These are phyloP conservation scores for Antrozous pallidus DNA, from an alignment of 2,797 vertebrate species.

Conservation along the genomic window DNA sequence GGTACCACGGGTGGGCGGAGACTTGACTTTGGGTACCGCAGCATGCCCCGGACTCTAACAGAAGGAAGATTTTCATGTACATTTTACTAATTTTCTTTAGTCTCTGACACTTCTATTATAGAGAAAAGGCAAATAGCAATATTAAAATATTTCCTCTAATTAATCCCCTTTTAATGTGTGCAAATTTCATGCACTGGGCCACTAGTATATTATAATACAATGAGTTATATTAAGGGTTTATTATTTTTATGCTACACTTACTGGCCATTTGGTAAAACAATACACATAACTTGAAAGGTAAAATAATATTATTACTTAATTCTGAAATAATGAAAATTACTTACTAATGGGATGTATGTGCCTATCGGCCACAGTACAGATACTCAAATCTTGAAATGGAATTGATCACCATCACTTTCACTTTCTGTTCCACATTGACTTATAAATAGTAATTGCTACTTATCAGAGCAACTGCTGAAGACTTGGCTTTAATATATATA, in stretches of 20 bases:
- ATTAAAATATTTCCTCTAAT: too few species aligned
- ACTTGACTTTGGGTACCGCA: too few species aligned
- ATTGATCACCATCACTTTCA: not conserved
- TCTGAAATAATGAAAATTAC: not conserved
- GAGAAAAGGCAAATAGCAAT: too few species aligned
- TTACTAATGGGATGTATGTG: not conserved
- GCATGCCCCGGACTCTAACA: too few species aligned
- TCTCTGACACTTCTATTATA: too few species aligned
- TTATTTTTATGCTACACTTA: not conserved
- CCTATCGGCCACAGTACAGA: not conserved
- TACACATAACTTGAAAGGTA: not conserved
- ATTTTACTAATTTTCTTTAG: too few species aligned
- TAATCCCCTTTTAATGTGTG: too few species aligned
- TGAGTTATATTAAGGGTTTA: not conserved
- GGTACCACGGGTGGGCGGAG: too few species aligned
- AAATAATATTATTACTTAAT: not conserved
- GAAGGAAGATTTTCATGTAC: too few species aligned
- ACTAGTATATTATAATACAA: not conserved
- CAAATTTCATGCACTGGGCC: too few species aligned
- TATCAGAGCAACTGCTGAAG: not conserved
- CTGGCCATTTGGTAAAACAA: not conserved
- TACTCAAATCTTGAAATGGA: not conserved
- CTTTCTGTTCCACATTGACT: not conserved
- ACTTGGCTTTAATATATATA: not conserved
- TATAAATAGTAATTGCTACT: not conserved